Conservation (phyloP, 2,113 vertebrate species). For the Laterallus jamaicensis region DNA sequence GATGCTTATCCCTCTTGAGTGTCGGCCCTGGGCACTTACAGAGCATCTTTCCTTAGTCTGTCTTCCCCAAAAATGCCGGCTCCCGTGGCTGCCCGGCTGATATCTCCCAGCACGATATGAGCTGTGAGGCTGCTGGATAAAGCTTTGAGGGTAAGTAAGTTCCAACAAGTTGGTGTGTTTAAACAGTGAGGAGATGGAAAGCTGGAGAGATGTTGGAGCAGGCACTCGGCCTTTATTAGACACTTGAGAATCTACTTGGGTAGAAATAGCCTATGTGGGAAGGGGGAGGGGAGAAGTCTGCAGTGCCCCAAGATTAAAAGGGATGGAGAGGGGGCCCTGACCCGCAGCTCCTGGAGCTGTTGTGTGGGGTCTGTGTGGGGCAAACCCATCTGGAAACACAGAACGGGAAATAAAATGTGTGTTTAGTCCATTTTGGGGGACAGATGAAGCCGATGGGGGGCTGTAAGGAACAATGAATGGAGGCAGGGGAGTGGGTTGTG, state of each 20-base stretch:
- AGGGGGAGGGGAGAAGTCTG: background rate
- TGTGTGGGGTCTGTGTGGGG: rapidly evolving
- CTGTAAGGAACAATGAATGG: background rate
- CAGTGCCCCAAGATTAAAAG: background rate
- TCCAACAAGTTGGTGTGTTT: background rate
- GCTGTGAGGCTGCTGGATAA: background rate
- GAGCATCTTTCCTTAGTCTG: background rate
- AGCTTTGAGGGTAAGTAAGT: background rate
- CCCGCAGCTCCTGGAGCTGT: rapidly evolving
- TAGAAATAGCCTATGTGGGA: rapidly evolving
- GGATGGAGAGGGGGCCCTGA: too few species aligned
- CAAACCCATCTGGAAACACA: background rate
- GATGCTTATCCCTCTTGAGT: too few species aligned
- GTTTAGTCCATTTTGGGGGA: background rate
- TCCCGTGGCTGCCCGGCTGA: background rate
- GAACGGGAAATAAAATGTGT: rapidly evolving
- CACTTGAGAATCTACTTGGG: background rate
- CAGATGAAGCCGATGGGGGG: rapidly evolving
- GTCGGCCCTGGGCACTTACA: background rate
- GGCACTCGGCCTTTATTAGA: background rate
- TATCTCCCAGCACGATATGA: background rate
- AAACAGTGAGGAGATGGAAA: background rate
- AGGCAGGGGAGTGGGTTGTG: background rate
- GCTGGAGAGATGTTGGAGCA: background rate
- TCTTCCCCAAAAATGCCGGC: background rate